These are phyloP conservation scores for Tinamus major DNA, from an alignment of 2,797 vertebrate genomes.

Conservation along the genomic window DNA sequence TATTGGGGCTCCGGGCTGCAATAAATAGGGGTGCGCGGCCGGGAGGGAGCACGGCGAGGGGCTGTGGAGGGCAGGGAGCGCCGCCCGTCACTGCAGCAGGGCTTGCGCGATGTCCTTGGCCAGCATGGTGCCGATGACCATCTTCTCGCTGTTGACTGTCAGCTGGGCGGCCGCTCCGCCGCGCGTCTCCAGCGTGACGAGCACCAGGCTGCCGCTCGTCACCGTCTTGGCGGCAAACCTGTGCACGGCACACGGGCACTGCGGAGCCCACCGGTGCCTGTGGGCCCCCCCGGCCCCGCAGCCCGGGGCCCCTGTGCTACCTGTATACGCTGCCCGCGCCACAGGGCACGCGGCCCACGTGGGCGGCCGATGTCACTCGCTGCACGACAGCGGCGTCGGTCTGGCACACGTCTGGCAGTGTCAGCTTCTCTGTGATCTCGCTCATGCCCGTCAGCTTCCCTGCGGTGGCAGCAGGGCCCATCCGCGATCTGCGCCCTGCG, in stretches of 20 bases:
- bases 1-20: conserved; percentile 57
- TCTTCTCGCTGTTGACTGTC: conserved; percentile 96
- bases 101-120: conserved; percentile 93
- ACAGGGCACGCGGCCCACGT: conserved; percentile 93
- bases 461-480: conserved; percentile 64
- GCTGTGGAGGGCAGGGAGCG: not conserved
- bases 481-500: not conserved
- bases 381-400: conserved; percentile 91
- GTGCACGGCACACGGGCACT: not conserved
- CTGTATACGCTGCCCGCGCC: conserved; percentile 93
- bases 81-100: conserved; percentile 84
- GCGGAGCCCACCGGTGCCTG: not conserved
- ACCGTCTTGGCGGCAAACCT: conserved; percentile 94
- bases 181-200: conserved; percentile 88
- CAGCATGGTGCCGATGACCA: conserved; percentile 97
- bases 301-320: conserved; percentile 82
- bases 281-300: no score
- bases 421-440: conserved; percentile 92
- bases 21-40: conserved; percentile 65
- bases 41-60: not conserved
- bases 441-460: conserved; percentile 98
- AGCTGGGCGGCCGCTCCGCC: conserved; percentile 83
- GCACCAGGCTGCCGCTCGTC: conserved; percentile 90
- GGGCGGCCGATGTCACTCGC: conserved; percentile 88
- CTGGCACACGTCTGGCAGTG: conserved; percentile 81